A percentile compares a stretch with the other conserved stretches of the same genome.
Conservation (phyloP, 2,797 vertebrate genomes). For the Platyrinchus mystaceus region DNA sequence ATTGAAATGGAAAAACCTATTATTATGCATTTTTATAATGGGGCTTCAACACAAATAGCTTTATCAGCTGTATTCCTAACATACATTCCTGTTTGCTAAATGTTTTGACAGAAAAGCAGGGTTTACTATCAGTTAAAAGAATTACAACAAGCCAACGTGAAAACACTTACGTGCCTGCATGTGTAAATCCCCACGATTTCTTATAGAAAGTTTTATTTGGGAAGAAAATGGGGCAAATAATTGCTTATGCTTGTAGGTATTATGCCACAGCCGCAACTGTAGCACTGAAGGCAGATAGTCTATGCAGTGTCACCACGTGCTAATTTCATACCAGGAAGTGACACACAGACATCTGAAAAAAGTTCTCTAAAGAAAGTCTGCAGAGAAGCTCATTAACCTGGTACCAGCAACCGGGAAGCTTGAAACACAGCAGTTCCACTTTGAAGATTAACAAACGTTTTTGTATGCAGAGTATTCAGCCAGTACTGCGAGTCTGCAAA, state of each 20-base stretch:
- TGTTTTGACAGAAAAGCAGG: not conserved
- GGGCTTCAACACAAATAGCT: not conserved
- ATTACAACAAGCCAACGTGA: not conserved
- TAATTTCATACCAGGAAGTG: slow-evolving; percentile 21
- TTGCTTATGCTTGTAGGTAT: not conserved
- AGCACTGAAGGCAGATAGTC: not conserved
- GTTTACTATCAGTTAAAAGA: not conserved
- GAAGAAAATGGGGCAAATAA: not conserved
- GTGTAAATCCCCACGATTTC: not conserved
- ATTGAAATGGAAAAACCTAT: not conserved
- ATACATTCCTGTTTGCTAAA: not conserved
- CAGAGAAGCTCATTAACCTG: not conserved
- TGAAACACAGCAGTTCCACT: not conserved
- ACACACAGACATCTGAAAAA: not conserved
- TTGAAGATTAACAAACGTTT: not conserved
- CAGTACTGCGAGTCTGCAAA: not conserved
- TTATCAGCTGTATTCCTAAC: not conserved
- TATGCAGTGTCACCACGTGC: not conserved
- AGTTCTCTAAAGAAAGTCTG: not conserved
- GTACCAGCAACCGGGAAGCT: not conserved
- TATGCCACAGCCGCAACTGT: not conserved
- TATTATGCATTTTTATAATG: not conserved
- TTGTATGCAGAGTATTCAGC: not conserved
- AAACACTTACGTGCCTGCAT: not conserved
- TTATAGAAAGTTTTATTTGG: not conserved